These are phyloP conservation scores for Sebastolobus altivelis DNA, from an alignment of 2,797 vertebrate genomes.

Conservation along the genomic window DNA sequence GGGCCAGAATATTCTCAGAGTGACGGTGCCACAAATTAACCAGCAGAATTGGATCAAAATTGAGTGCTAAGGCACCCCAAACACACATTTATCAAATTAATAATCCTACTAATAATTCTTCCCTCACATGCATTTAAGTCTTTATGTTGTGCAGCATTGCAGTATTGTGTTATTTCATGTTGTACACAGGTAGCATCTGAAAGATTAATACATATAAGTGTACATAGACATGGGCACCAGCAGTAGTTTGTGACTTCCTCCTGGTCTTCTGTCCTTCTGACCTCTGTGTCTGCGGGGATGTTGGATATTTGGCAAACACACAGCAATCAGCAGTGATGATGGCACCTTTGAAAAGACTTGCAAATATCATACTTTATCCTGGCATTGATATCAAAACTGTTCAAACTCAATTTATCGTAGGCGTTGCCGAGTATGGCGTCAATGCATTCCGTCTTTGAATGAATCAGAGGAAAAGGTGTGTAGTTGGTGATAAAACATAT, in stretches of 20 bases:
- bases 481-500: constrained; percentile 23
- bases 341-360: constrained; percentile 27
- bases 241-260: constrained; percentile 15
- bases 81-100: constrained; percentile 49
- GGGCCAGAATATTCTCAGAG: constrained; percentile 54
- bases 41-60: constrained; percentile 57
- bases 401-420: constrained; percentile 1
- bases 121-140: constrained; percentile 14
- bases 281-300: constrained; percentile 13
- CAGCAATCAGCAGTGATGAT: constrained; percentile 6
- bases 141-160: constrained; percentile 9
- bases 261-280: constrained; percentile 15
- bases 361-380: constrained; percentile 19
- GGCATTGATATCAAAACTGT: constrained; percentile 14
- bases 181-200: not conserved
- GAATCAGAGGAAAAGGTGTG: constrained; percentile 7
- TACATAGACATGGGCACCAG: not conserved
- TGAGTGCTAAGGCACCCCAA: constrained; percentile 51
- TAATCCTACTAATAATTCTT: not conserved
- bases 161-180: constrained; percentile 7
- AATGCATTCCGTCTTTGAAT: constrained; percentile 21
- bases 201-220: constrained; percentile 8
- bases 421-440: not conserved
- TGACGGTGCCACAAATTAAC: constrained; percentile 63
- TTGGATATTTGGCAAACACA: constrained; percentile 25